Evolutionary conservation across 2,888 invertebrate species (phyloP).

Genomic region (Osedax fenrisi): DNA sequence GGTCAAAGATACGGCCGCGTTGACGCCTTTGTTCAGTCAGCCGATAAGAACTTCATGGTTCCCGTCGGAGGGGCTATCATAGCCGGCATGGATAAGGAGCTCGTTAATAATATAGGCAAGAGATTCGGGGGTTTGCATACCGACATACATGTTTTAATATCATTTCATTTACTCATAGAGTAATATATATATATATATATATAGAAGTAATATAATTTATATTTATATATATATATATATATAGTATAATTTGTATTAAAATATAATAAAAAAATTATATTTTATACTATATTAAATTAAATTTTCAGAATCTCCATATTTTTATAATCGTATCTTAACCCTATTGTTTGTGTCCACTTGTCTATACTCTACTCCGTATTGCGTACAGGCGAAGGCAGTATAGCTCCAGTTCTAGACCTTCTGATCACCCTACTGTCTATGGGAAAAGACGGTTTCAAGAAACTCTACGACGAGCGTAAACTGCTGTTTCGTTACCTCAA

Average conservation of each 20-base stretch:
- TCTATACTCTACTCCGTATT: too few relatives aligned
- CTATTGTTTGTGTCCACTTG: too few relatives aligned
- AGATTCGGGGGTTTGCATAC: conserved; percentile 64
- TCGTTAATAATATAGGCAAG: conserved; percentile 59
- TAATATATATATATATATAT: too few relatives aligned
- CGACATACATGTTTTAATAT: too few relatives aligned
- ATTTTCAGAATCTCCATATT: too few relatives aligned
- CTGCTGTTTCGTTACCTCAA: conserved; percentile 59
- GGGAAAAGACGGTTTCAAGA: conserved; percentile 59
- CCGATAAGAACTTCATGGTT: conserved; percentile 72
- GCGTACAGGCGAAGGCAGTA: conserved; percentile 63
- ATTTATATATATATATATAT: too few relatives aligned
- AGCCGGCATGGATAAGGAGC: conserved; percentile 58
- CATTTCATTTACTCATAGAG: too few relatives aligned
- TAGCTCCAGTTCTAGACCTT: conserved; percentile 62
- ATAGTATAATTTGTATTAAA: too few relatives aligned
- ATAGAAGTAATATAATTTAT: too few relatives aligned
- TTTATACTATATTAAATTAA: too few relatives aligned
- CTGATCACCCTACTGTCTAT: conserved; percentile 65
- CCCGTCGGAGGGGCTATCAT: conserved; percentile 69
- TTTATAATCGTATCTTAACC: too few relatives aligned
- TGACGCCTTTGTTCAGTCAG: conserved; percentile 69
- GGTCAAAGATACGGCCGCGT: conserved; percentile 56
- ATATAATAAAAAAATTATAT: too few relatives aligned
- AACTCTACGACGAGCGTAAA: conserved; percentile 57